phyloP scores from a whole-genome alignment of 2,113 vertebrate genomes.

The Corynorhinus townsendii region DNA sequence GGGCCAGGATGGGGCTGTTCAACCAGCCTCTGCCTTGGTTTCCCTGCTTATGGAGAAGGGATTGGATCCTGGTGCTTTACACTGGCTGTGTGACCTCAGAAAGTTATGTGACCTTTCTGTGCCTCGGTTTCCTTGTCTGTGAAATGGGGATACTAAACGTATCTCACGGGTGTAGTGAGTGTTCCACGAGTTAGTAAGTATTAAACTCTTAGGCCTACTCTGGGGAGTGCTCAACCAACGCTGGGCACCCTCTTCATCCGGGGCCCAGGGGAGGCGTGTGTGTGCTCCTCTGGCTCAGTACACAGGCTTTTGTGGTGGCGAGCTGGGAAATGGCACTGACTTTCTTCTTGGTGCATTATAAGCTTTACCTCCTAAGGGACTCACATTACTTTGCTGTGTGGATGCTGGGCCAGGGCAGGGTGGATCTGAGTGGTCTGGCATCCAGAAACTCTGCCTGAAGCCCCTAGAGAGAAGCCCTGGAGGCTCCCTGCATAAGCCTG shows the following conservation, averaged over 20 bases:
- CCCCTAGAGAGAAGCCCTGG: not conserved
- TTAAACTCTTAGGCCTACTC: not conserved
- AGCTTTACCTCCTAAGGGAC: not conserved
- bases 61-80: not conserved
- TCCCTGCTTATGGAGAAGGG: not conserved
- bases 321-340: not conserved
- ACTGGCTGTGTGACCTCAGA: not conserved
- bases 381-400: not conserved
- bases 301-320: not conserved
- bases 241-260: not conserved
- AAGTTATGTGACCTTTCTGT: not conserved
- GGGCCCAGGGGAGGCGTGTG: too few species aligned
- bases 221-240: not conserved
- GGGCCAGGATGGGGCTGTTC: not conserved
- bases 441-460: not conserved
- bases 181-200: not conserved
- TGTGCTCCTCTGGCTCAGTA: not conserved
- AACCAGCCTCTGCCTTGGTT: not conserved
- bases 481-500: not conserved
- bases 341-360: not conserved
- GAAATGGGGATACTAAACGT: not conserved
- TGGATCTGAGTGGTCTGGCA: too few species aligned
- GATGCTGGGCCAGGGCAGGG: not conserved
- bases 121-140: not conserved
- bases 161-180: not conserved